Percentiles rank a stretch among this genome's conserved stretches.
These are phyloP conservation scores for Acipenser oxyrinchus DNA, from an alignment of 2,797 vertebrate species.

Conservation along the genomic window DNA sequence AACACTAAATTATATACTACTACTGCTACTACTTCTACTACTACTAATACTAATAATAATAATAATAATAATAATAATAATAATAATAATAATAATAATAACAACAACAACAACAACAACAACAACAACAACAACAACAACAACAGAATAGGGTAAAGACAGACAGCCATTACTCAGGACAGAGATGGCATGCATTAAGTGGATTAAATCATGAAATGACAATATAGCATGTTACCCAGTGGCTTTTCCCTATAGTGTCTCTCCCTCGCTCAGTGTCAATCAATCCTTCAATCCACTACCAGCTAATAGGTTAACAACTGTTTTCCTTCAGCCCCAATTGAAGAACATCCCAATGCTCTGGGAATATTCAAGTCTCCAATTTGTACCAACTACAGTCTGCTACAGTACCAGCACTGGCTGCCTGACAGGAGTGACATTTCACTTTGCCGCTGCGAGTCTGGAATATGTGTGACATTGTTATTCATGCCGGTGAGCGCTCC, in stretches of 20 bases:
- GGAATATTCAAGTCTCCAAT: conserved; percentile 72
- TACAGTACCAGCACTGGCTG: conserved; percentile 60
- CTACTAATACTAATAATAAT: too few relatives aligned
- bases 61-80: too few relatives aligned
- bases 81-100: too few relatives aligned
- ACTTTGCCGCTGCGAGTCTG: conserved; percentile 63
- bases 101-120: too few relatives aligned
- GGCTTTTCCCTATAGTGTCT: neutral
- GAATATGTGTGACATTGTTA: conserved; percentile 74
- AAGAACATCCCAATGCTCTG: conserved; percentile 69
- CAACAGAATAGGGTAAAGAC: neutral
- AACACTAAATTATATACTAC: too few relatives aligned
- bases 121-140: too few relatives aligned
- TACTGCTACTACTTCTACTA: too few relatives aligned
- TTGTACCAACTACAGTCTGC: conserved; percentile 69
- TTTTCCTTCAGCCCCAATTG: conserved; percentile 74
- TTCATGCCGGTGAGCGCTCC: conserved; percentile 72
- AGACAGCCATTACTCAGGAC: neutral
- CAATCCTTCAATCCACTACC: conserved; percentile 54
- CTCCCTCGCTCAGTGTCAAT: conserved; percentile 31
- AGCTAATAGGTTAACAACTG: conserved; percentile 77
- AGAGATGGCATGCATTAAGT: neutral
- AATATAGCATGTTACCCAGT: neutral
- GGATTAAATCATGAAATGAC: neutral
- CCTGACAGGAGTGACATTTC: conserved; percentile 75